phyloP scores from a whole-genome alignment of 2,113 vertebrate species.

The Colaptes auratus region DNA sequence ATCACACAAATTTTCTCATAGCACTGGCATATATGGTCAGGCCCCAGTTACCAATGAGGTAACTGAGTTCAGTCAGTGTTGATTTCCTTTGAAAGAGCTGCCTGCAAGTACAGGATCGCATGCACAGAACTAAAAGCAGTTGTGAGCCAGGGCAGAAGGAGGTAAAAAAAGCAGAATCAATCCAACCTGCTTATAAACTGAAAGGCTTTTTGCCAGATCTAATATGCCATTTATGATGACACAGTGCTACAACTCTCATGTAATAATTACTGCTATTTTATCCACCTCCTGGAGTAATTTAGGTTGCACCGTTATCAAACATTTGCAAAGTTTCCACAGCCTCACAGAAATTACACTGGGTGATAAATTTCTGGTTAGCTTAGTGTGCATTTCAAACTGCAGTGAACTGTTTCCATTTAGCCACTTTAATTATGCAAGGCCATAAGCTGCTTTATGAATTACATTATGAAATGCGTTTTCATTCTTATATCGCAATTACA shows the following conservation, averaged over 20 bases:
- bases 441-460: constrained; percentile 67
- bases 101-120: background rate
- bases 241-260: background rate
- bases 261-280: background rate
- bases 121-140: background rate
- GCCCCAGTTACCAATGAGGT: background rate
- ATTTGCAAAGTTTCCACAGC: background rate
- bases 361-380: constrained; percentile 39
- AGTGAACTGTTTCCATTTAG: constrained; percentile 55
- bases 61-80: background rate
- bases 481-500: constrained; percentile 60
- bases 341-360: background rate
- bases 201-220: background rate
- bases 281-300: background rate
- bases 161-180: background rate
- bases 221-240: background rate
- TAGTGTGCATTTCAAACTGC: constrained; percentile 43
- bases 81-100: background rate
- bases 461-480: constrained; percentile 64
- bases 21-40: background rate
- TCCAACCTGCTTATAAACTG: background rate
- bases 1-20: background rate
- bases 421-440: constrained; percentile 61
- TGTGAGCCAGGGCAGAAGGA: background rate
- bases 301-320: background rate